These are phyloP conservation scores for Criorhina ranunculi DNA, from an alignment of 2,888 invertebrate species.

Conservation along the genomic window DNA sequence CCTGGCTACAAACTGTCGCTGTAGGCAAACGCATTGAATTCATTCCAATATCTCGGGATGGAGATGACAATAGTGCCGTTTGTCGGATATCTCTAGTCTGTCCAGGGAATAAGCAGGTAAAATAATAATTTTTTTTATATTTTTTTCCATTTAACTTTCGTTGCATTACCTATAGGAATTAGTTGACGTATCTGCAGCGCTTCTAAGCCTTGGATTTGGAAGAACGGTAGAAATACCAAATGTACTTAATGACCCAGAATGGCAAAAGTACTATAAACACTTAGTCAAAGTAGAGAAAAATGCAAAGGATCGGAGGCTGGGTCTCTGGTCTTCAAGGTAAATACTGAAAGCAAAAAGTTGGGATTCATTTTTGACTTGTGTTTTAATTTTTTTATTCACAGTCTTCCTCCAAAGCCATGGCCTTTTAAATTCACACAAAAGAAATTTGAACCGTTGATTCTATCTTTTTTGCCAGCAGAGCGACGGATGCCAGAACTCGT, in stretches of 20 bases:
- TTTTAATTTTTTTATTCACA: constrained; percentile 45
- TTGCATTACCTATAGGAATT: constrained; percentile 74
- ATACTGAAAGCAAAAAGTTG: background rate
- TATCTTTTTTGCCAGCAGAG: constrained; percentile 79
- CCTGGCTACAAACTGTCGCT: constrained; percentile 85
- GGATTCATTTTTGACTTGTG: background rate
- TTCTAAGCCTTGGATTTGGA: constrained; percentile 83
- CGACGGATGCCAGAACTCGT: constrained; percentile 83
- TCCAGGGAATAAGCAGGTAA: constrained; percentile 80
- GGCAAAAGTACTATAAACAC: constrained; percentile 81
- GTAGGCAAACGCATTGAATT: constrained; percentile 84
- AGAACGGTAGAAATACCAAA: constrained; percentile 77
- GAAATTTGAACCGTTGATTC: constrained; percentile 59
- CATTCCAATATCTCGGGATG: constrained; percentile 83
- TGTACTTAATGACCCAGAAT: constrained; percentile 56
- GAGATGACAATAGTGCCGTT: constrained; percentile 83
- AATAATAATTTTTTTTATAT: background rate
- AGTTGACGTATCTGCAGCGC: constrained; percentile 82
- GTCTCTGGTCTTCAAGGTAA: constrained; percentile 77
- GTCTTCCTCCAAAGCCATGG: constrained; percentile 78
- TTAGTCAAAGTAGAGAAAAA: constrained; percentile 80
- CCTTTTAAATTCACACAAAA: constrained; percentile 60
- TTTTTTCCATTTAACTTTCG: background rate
- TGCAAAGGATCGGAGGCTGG: constrained; percentile 72
- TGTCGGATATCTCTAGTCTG: constrained; percentile 84